Evolutionary conservation across 2,888 invertebrate genomes (phyloP).

Genomic region (Volucella inflata): DNA sequence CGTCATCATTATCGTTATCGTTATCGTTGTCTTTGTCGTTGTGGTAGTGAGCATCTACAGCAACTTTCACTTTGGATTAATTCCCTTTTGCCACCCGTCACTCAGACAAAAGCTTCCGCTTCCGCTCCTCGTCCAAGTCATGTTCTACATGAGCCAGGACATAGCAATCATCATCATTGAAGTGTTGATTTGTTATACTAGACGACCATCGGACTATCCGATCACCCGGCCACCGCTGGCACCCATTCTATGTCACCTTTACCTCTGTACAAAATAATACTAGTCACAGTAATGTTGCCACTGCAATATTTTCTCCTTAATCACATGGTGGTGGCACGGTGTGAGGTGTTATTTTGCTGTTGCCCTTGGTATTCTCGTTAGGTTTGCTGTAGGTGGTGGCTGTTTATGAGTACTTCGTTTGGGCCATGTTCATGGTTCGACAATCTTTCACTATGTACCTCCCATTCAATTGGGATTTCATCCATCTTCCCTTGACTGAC

Average conservation of each 20-base stretch:
- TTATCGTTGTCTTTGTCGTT: conserved; percentile 31
- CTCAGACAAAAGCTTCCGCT: conserved; percentile 41
- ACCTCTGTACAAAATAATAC: conserved; percentile 8
- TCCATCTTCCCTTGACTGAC: conserved; percentile 21
- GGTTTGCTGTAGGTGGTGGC: conserved; percentile 20
- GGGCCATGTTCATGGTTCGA: conserved; percentile 72
- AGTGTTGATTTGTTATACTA: conserved; percentile 73
- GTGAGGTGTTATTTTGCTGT: neutral
- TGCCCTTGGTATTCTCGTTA: neutral
- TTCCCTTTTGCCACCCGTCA: conserved; percentile 42
- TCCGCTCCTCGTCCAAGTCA: conserved; percentile 35
- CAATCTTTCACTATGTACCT: conserved; percentile 49
- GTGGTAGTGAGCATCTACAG: conserved; percentile 29
- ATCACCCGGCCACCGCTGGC: neutral
- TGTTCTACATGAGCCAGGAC: conserved; percentile 32
- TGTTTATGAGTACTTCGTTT: conserved; percentile 75
- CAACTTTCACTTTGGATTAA: conserved; percentile 77
- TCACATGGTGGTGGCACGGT: conserved; percentile 62
- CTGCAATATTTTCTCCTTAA: conserved; percentile 20
- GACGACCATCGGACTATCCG: conserved; percentile 46
- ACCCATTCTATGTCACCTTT: conserved; percentile 31
- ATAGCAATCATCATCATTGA: conserved; percentile 54
- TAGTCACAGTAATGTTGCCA: conserved; percentile 3
- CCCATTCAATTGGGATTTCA: conserved; percentile 55
- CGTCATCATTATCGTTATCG: conserved; percentile 49